Base-by-base conservation (phyloP, 2,888 invertebrate genomes). In the Heliothis peltigera region DNA sequence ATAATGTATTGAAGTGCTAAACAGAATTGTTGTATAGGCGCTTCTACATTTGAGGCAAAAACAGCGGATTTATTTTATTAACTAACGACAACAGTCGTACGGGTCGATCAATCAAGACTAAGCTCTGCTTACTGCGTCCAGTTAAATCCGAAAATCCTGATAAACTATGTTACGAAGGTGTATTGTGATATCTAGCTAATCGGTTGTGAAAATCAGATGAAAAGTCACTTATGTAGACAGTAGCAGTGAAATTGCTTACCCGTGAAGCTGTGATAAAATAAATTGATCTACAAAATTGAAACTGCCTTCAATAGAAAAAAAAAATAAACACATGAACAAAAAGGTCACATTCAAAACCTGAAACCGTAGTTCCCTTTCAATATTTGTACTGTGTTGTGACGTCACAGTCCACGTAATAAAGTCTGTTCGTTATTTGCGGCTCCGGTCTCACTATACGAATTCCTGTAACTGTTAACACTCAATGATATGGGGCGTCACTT, bases 371-470 rank as follows among this genome's bases (percentile, higher is more conserved):
- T 55, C 28, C 25, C 19, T 62, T 17, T 18, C 54, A 71, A 51
- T 57, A 69, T 69, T 69, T 57, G 62, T 22, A 49, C n/a, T 19
- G 43, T 10, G n/a, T 2, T 15, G 42, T 75, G 64, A 75, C 58
- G 67, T 51, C 56, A 69, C 51, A 15, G 17, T 21, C 44, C n/a
- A 15, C 22, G 43, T 64, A 63, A 77, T 76, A 69, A 64, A 66
- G 55, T 67, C 52, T 53, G 49, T 47, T 44, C 51, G 43, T n/a
- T 79, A 79, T 79, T 76, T 78, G 65, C 58, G 32, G 32, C n/a
- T 25, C 47, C 21, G 54, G 52, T 53, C 62, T 54, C 78, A 52
- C 68, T 75, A 77, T 64, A 63, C 64, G 58, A 70, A 77, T 80
- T 61, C 69, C 54, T 62, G 75, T 70, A 51, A 71, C 64, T 75